A percentile compares a stretch with the other conserved stretches of the same genome.
phyloP scores from a whole-genome alignment of 2,113 vertebrate genomes.

The Climacteris rufus region DNA sequence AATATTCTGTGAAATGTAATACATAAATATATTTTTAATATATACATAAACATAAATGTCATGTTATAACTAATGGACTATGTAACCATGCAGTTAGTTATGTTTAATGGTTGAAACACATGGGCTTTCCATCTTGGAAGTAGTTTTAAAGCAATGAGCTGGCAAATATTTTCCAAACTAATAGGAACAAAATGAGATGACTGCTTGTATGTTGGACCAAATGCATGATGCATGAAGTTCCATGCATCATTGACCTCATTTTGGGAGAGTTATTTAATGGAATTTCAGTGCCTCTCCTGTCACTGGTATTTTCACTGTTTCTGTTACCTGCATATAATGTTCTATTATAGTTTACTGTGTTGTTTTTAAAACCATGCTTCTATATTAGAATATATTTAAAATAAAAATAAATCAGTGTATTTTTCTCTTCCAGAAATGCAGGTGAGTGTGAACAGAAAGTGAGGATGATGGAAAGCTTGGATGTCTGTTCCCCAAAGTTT shows the following conservation, averaged over 20 bases:
- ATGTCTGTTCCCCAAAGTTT: constrained; percentile 88
- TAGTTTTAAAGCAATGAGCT: background rate
- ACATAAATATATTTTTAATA: background rate
- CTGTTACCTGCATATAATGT: background rate
- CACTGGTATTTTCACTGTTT: background rate
- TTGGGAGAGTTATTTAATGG: background rate
- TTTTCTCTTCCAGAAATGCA: constrained; percentile 73
- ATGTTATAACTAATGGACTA: background rate
- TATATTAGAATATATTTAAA: background rate
- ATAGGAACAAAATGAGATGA: background rate
- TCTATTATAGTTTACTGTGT: background rate
- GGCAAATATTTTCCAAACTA: background rate
- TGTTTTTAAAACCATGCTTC: constrained; percentile 7
- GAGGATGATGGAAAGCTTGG: constrained; percentile 79
- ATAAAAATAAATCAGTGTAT: background rate
- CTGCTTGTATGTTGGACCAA: background rate
- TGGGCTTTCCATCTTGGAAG: background rate
- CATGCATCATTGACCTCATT: background rate
- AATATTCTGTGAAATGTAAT: background rate
- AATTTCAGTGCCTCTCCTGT: background rate
- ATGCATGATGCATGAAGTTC: background rate
- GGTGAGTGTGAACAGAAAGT: constrained; percentile 80
- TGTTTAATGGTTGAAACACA: background rate
- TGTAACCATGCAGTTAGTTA: background rate
- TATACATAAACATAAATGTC: fast-evolving